phyloP scores from a whole-genome alignment of 1,140 invertebrate species.

The Conus betulinus region DNA sequence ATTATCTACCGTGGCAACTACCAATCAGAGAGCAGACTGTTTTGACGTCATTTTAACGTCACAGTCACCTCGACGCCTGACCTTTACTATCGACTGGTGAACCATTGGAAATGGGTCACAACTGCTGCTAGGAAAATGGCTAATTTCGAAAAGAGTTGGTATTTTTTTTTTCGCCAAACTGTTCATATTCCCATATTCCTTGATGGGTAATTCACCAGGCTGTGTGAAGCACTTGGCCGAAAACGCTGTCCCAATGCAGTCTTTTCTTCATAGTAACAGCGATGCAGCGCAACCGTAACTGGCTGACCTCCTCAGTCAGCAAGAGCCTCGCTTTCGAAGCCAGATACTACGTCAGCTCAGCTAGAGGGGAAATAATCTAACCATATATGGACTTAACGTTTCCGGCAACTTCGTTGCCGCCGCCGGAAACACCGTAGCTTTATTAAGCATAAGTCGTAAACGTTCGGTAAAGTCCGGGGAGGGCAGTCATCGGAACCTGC shows the following conservation, averaged over 20 bases:
- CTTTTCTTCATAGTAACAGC: slow-evolving; percentile 45
- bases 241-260: slow-evolving; percentile 36
- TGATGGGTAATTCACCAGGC: slow-evolving; percentile 28
- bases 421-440: slow-evolving; percentile 54
- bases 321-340: slow-evolving; percentile 46
- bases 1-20: slow-evolving; percentile 62
- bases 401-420: slow-evolving; percentile 42
- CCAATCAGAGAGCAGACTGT: slow-evolving; percentile 72
- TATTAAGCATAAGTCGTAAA: slow-evolving; percentile 59
- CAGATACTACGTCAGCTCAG: slow-evolving; percentile 46
- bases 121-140: slow-evolving; percentile 30
- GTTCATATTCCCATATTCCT: slow-evolving; percentile 22
- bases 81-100: slow-evolving; percentile 47
- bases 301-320: slow-evolving; percentile 47
- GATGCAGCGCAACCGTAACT: slow-evolving; percentile 45
- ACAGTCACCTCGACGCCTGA: slow-evolving; percentile 57
- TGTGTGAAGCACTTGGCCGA: neutral
- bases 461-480: slow-evolving; percentile 7
- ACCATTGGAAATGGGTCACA: slow-evolving; percentile 57
- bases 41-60: slow-evolving; percentile 67
- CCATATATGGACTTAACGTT: slow-evolving; percentile 61
- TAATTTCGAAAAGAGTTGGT: neutral
- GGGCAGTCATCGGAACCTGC: slow-evolving; percentile 12
- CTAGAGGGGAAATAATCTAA: slow-evolving; percentile 56
- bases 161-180: slow-evolving; percentile 13